Evolutionary conservation across 1,140 invertebrate species (phyloP).

Genomic region (Ostrea denselamellosa): DNA sequence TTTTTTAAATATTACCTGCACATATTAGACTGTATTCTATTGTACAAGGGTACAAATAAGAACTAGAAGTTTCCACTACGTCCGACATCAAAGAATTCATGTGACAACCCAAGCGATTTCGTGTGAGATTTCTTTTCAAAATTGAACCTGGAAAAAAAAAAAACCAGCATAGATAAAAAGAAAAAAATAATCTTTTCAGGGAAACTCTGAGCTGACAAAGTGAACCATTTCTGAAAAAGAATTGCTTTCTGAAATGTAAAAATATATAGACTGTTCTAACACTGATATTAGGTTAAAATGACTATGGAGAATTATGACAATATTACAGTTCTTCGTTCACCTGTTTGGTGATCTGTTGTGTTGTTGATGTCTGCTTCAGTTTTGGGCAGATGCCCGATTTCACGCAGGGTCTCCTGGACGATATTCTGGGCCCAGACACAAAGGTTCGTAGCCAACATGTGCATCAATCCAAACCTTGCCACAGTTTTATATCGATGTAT

Average conservation of each 20-base stretch:
- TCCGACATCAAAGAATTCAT: slow-evolving; percentile 56
- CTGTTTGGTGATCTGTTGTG: neutral
- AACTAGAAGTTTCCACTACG: slow-evolving; percentile 76
- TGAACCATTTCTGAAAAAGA: too few relatives aligned
- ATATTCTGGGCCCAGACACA: slow-evolving; percentile 86
- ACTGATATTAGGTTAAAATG: too few relatives aligned
- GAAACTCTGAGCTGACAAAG: too few relatives aligned
- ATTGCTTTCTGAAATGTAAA: too few relatives aligned
- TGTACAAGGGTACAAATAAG: slow-evolving; percentile 96
- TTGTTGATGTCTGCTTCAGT: neutral
- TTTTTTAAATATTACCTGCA: slow-evolving; percentile 78
- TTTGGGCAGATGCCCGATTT: slow-evolving; percentile 44
- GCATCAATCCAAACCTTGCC: slow-evolving; percentile 97
- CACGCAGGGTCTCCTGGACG: slow-evolving; percentile 64
- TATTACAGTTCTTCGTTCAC: neutral
- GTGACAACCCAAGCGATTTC: neutral
- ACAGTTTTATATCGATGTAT: slow-evolving; percentile 87
- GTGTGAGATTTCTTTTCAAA: neutral
- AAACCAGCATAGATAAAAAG: neutral
- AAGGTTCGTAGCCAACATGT: slow-evolving; percentile 96
- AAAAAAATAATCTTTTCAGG: neutral
- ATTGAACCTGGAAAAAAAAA: neutral
- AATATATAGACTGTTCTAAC: too few relatives aligned
- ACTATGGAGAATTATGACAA: too few relatives aligned
- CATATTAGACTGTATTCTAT: slow-evolving; percentile 98